Conservation (phyloP, 2,113 vertebrate genomes). For the Otolemur garnettii region DNA sequence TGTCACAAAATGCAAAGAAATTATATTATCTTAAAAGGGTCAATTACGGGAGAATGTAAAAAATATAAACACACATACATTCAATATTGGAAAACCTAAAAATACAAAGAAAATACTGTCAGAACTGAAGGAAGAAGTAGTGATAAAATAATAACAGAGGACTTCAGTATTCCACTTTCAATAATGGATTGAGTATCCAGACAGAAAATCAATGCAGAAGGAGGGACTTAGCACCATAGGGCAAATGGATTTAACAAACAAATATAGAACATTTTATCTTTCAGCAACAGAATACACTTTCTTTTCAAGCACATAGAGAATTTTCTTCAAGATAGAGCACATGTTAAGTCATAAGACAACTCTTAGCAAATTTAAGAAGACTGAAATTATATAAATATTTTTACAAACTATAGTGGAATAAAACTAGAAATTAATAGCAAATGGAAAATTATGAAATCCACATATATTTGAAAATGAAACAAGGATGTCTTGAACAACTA, state of each 20-base stretch:
- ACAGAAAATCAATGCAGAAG: neutral
- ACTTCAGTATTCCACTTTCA: no score
- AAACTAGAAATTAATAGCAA: neutral
- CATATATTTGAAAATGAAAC: neutral
- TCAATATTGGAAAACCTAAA: neutral
- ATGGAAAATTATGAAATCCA: neutral
- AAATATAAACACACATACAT: neutral
- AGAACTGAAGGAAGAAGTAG: neutral
- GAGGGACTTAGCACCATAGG: neutral
- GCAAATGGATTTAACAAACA: neutral
- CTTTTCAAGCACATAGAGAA: neutral
- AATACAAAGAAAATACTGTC: neutral
- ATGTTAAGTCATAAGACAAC: neutral
- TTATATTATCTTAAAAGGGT: neutral
- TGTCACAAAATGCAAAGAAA: neutral
- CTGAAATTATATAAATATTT: neutral
- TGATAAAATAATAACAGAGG: no score
- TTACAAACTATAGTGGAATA: neutral
- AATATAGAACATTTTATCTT: neutral
- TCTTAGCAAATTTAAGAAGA: neutral
- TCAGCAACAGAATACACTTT: neutral
- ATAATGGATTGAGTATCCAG: no score
- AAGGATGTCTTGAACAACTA: neutral
- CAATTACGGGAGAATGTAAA: neutral
- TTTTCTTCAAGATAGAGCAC: neutral